These are phyloP conservation scores for Trachemys scripta DNA, from an alignment of 2,113 vertebrate genomes.

Conservation along the genomic window DNA sequence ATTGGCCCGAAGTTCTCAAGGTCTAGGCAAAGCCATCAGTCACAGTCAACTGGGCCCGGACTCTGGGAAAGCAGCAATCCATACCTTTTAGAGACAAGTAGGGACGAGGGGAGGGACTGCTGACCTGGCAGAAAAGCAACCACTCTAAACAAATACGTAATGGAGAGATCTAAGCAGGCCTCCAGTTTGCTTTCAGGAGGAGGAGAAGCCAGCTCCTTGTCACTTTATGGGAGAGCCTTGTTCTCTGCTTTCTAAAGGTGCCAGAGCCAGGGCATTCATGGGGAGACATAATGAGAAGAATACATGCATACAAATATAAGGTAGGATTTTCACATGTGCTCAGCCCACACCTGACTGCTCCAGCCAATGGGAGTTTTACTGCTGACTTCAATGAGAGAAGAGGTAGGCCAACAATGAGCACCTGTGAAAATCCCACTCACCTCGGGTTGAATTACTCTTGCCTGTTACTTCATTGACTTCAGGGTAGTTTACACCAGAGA, in stretches of 20 bases:
- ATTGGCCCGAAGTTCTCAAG: conserved; percentile 1
- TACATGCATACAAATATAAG: background rate
- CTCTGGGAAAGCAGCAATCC: background rate
- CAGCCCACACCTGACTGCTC: background rate
- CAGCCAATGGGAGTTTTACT: background rate
- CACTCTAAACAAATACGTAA: background rate
- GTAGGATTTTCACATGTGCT: conserved; percentile 1
- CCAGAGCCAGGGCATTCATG: background rate
- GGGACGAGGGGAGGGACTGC: background rate
- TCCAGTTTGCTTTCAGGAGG: background rate
- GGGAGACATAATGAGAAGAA: conserved; percentile 4
- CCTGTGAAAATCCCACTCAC: background rate
- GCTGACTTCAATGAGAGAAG: background rate
- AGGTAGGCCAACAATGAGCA: background rate
- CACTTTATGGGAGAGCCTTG: background rate
- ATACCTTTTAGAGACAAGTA: background rate
- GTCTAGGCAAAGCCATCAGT: conserved; percentile 19
- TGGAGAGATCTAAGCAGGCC: background rate
- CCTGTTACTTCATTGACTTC: background rate
- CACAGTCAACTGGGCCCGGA: background rate
- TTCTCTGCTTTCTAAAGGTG: background rate
- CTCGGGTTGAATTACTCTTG: background rate
- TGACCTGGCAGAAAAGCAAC: background rate
- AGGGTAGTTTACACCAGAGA: background rate
- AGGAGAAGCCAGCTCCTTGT: background rate